These are phyloP conservation scores for Esox niger DNA, from an alignment of 2,113 vertebrate genomes.

Conservation along the genomic window DNA sequence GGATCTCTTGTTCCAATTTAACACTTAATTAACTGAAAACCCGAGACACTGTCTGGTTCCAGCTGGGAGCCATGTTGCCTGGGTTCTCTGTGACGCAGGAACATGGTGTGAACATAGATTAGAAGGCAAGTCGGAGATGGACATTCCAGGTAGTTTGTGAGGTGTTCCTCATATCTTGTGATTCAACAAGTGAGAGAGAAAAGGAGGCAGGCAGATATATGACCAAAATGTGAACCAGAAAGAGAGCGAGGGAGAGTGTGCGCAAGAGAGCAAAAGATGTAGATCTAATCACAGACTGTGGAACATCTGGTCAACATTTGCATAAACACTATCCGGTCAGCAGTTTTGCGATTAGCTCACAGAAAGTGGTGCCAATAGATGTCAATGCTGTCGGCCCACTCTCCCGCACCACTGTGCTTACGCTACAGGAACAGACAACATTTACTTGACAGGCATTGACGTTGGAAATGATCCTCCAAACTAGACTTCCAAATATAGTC, in stretches of 20 bases:
- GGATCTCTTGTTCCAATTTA: too few species aligned
- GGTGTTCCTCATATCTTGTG: conserved; percentile 44
- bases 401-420: too few species aligned
- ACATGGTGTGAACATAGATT: conserved; percentile 27
- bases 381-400: not conserved
- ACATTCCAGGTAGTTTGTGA: conserved; percentile 20
- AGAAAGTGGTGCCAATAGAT: conserved; percentile 19
- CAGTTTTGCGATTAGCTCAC: conserved; percentile 49
- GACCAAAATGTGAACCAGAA: conserved; percentile 30
- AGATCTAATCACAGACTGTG: conserved; percentile 52
- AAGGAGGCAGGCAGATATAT: too few species aligned
- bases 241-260: too few species aligned
- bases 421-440: too few species aligned
- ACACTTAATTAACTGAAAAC: too few species aligned
- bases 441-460: not conserved
- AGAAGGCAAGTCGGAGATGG: conserved; percentile 25
- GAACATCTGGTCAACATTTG: conserved; percentile 67
- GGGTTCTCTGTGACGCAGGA: conserved; percentile 21
- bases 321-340: conserved; percentile 53
- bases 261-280: not conserved
- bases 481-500: too few species aligned
- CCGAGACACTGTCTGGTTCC: not conserved
- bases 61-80: conserved; percentile 17
- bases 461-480: not conserved
- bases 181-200: not conserved